Percentiles rank a stretch among this genome's conserved stretches.
Conservation (phyloP, 2,113 vertebrate genomes). For the Suncus etruscus region DNA sequence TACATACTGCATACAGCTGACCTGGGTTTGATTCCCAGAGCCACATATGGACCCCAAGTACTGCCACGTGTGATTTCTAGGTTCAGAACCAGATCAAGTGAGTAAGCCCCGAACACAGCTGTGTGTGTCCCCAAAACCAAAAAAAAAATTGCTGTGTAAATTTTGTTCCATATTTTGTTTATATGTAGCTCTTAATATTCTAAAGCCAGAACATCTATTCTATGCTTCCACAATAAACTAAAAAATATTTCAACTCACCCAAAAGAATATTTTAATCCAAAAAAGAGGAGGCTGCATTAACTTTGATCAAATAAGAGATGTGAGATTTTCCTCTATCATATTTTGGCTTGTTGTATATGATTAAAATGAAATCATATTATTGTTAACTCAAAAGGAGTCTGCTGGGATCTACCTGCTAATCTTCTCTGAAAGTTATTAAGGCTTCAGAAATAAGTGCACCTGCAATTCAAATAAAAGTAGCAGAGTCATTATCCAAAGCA, state of each 20-base stretch:
- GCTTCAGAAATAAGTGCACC: conserved; percentile 62
- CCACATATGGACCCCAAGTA: too few species aligned
- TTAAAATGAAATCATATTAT: conserved; percentile 63
- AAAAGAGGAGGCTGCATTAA: not conserved
- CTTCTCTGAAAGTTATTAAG: conserved; percentile 55
- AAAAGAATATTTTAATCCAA: conserved; percentile 32
- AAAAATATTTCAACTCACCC: not conserved
- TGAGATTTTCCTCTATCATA: conserved; percentile 51
- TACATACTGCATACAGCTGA: too few species aligned
- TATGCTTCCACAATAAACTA: conserved; percentile 10
- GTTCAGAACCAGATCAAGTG: too few species aligned
- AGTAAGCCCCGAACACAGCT: too few species aligned
- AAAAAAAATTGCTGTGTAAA: too few species aligned
- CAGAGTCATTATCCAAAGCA: conserved; percentile 30
- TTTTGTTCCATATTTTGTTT: not conserved
- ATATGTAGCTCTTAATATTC: not conserved
- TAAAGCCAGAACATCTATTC: not conserved
- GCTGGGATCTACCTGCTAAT: conserved; percentile 47
- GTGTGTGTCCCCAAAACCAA: too few species aligned
- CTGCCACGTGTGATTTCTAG: too few species aligned
- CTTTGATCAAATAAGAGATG: conserved; percentile 34
- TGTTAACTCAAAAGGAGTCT: conserved; percentile 40
- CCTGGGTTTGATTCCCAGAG: too few species aligned
- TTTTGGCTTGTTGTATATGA: conserved; percentile 54
- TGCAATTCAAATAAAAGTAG: conserved; percentile 64